These are phyloP conservation scores for Dipodomys stephensi DNA, from an alignment of 2,113 vertebrate species.

Conservation along the genomic window DNA sequence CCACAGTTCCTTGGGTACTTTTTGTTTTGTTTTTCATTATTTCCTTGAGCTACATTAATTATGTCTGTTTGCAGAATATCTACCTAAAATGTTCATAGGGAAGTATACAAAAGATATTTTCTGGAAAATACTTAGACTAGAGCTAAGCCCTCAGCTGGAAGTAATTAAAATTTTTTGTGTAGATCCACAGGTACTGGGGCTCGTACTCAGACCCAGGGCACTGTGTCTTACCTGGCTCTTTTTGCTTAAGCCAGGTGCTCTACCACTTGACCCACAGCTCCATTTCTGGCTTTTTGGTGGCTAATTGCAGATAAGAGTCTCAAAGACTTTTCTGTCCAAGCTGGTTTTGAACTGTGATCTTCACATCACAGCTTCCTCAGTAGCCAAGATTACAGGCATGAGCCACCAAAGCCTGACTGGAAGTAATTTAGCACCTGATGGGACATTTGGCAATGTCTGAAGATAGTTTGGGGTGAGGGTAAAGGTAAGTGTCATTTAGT, in stretches of 20 bases:
- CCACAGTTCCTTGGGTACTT: not conserved
- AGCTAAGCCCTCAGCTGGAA: not conserved
- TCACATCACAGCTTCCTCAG: too few species aligned
- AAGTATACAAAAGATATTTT: conserved; percentile 14
- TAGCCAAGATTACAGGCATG: too few species aligned
- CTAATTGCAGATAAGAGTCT: too few species aligned
- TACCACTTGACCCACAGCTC: too few species aligned
- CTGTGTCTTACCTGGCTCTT: too few species aligned
- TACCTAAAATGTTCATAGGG: not conserved
- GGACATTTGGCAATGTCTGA: not conserved
- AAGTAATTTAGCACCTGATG: not conserved
- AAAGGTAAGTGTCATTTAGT: not conserved
- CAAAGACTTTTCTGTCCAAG: too few species aligned
- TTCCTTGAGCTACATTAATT: conserved; percentile 5
- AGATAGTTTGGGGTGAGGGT: not conserved
- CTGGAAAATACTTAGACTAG: not conserved
- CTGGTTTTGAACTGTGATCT: too few species aligned
- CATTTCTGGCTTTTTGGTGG: too few species aligned
- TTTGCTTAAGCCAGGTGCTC: too few species aligned
- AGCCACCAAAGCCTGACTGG: not conserved
- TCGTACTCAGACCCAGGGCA: too few species aligned
- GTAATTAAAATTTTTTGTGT: not conserved
- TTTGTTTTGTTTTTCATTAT: not conserved
- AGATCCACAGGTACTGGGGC: too few species aligned
- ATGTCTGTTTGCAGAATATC: not conserved